Evolutionary conservation across 1,140 invertebrate species (phyloP), one percentile per base, ranked within the genome.

Genomic region (Aphaenogaster rudis): DNA sequence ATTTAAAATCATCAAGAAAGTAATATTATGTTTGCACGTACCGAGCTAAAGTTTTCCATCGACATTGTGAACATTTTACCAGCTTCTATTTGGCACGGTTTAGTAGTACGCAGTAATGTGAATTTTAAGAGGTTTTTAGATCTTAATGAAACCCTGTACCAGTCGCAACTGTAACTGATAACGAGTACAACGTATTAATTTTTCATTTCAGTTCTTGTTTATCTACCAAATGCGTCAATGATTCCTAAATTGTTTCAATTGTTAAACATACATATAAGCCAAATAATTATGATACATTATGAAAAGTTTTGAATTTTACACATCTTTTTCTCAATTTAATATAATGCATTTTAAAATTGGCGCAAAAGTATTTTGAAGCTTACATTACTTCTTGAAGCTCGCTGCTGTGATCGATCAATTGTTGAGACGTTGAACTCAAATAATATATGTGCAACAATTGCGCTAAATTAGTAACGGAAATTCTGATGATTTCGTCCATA

Each of bases 21-120:
- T 54, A 63, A 52, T 78, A n/a, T 45, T 66, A 48, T 33, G 0
- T 50, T 42, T 54, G 0, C 21, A 81, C 88, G 36, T 88, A 92
- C 90, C 52, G 87, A 64, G 28, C 85, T 86, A 17, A 92, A 91
- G 54, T 79, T 88, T 52, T 91, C 21, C 77, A 91, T 48, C 64
- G 90, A 89, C 42, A 92, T 86, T 66, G 88, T 39, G 21, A 82
- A 92, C 15, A 92, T 59, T 11, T 84, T 88, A 7, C 88, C 88
- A n/a, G 90, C 90, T 33, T 82, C 88, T 74, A 92, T 87, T 86
- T 90, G 71, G 17, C 89, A 88, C 21, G 90, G 91, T 45, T 54
- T 61, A 9, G 59, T 67, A 36, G 86, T 69, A 77, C 88, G 85
- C 61, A 91, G 17, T 57, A 92, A 78, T 9, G 88, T 86, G 0